These are phyloP conservation scores for Isichthys henryi DNA, from an alignment of 2,113 vertebrate genomes.

Conservation along the genomic window DNA sequence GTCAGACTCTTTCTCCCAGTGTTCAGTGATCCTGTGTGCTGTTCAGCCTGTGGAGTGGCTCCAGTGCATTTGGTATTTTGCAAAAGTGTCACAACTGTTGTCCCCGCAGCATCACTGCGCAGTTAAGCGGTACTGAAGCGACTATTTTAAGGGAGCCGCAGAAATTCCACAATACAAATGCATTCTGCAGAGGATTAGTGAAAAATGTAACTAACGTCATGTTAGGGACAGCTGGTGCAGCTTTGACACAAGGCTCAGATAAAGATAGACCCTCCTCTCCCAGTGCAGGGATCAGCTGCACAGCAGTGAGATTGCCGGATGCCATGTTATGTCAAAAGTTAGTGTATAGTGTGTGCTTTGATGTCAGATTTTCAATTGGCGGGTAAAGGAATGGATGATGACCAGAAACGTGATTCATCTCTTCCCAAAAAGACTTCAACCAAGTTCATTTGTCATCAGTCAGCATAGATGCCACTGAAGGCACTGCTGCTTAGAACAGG, in stretches of 20 bases:
- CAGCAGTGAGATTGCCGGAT: slow-evolving; percentile 41
- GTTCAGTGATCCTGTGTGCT: slow-evolving; percentile 28
- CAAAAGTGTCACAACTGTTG: slow-evolving; percentile 46
- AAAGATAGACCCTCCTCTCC: slow-evolving; percentile 61
- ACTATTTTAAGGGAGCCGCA: slow-evolving; percentile 60
- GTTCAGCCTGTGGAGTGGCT: slow-evolving; percentile 41
- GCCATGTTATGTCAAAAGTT: slow-evolving; percentile 29
- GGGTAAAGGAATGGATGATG: not conserved
- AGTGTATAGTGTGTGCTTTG: slow-evolving; percentile 26
- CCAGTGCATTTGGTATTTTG: slow-evolving; percentile 43
- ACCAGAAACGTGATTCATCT: not conserved
- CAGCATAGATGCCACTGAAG: not conserved
- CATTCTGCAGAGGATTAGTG: slow-evolving; percentile 65
- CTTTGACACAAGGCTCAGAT: slow-evolving; percentile 63
- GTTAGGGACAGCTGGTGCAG: slow-evolving; percentile 60
- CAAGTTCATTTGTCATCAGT: slow-evolving; percentile 11
- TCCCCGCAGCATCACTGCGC: slow-evolving; percentile 44
- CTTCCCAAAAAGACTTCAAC: slow-evolving; percentile 33
- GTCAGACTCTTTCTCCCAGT: slow-evolving; percentile 27
- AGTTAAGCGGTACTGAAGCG: slow-evolving; percentile 53
- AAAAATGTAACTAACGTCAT: slow-evolving; percentile 61
- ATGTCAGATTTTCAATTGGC: not conserved
- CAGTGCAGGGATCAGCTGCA: slow-evolving; percentile 52
- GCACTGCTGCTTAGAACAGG: not conserved
- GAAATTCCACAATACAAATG: slow-evolving; percentile 62